These are phyloP conservation scores for Saiga tatarica DNA, from an alignment of 2,113 vertebrate genomes.

Conservation along the genomic window DNA sequence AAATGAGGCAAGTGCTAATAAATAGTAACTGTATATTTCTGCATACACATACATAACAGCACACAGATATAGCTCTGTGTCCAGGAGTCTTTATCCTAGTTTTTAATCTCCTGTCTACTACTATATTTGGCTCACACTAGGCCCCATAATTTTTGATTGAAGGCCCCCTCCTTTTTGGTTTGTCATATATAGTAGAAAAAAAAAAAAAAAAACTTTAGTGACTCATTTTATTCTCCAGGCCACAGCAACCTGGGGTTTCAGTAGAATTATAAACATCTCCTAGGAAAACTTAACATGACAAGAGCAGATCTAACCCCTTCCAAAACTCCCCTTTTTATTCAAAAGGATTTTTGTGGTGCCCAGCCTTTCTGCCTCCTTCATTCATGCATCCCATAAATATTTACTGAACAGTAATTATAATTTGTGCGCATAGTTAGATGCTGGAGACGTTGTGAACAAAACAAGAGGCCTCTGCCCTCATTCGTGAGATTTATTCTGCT, in stretches of 20 bases:
- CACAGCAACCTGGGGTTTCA: neutral
- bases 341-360: neutral
- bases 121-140: neutral
- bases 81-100: neutral
- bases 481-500: neutral
- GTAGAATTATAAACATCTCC: neutral
- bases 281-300: slow-evolving; percentile 24
- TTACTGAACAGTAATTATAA: neutral
- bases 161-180: neutral
- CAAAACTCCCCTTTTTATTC: neutral
- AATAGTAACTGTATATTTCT: neutral
- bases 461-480: neutral
- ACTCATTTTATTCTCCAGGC: neutral
- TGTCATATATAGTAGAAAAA: neutral
- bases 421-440: neutral
- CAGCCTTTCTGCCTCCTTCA: neutral
- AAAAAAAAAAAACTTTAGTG: neutral
- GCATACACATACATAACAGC: neutral
- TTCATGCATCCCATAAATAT: neutral
- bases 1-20: neutral
- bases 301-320: neutral
- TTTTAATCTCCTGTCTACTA: neutral
- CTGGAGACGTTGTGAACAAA: neutral
- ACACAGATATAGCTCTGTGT: fast-evolving
- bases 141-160: neutral